Percentiles rank a stretch among this genome's conserved stretches.
Conservation (phyloP, 2,888 invertebrate genomes). For the Ptilodon capucinus region DNA sequence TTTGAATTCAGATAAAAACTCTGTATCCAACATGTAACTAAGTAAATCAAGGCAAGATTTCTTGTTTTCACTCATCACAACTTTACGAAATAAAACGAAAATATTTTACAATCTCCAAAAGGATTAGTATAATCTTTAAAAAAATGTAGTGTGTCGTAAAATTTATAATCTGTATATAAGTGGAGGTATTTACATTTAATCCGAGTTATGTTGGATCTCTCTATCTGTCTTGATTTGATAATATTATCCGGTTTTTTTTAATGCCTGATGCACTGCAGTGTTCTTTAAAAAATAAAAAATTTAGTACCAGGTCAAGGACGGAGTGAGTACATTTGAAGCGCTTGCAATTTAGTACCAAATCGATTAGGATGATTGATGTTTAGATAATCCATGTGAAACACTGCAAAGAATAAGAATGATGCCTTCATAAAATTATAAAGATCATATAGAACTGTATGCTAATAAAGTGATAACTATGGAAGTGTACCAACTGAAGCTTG, state of each 20-base stretch:
- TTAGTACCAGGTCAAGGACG: too few species aligned
- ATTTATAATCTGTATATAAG: background rate
- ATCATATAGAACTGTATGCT: too few species aligned
- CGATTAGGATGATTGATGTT: too few species aligned
- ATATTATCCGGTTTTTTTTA: background rate
- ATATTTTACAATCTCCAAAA: background rate
- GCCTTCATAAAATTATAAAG: too few species aligned
- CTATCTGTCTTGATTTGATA: background rate
- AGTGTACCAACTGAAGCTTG: background rate
- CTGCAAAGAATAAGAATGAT: too few species aligned
- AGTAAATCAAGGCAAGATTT: background rate
- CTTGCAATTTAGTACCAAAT: too few species aligned
- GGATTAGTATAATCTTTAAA: background rate
- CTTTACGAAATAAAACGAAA: background rate
- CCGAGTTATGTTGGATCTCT: background rate
- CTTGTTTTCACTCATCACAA: background rate
- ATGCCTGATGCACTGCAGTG: background rate
- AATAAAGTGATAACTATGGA: background rate
- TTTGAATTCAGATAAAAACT: slow-evolving; percentile 16
- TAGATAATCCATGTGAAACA: too few species aligned
- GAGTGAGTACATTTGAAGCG: too few species aligned
- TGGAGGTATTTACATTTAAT: background rate
- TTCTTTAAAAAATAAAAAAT: background rate
- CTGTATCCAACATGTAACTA: too few species aligned
- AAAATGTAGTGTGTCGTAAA: background rate